Base-by-base conservation (phyloP, 2,113 vertebrate genomes). In the Halichoeres trimaculatus region DNA sequence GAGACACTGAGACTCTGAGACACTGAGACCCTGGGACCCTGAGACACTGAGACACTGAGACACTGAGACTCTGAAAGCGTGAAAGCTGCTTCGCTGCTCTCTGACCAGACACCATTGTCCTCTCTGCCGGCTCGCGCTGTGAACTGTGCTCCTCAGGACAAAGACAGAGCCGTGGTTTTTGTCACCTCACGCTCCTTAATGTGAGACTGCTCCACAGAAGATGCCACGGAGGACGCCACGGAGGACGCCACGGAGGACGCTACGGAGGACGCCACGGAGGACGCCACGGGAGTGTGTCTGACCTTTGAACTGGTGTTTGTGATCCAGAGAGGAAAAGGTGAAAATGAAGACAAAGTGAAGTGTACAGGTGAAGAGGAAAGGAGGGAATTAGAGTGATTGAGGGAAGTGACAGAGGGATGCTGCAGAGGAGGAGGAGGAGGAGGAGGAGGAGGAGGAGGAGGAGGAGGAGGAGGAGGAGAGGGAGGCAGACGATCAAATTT, bases 401-500 rank as follows among this genome's bases (percentile, higher is more conserved):
- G 60, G 68, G 81, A 83, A 57, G 56, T 73, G 80, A 69, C 41
- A 47, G 78, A 19, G 38, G 47, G 79, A 70, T 13, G 55, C 55
- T 26, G 58, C 59, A 34, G 74, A 75, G 22, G 70, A 84, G 58
- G 13, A 63, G 78, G 69, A 36, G 48, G 14, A 22, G 13, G 76
- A 60, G 8, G 23, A 70, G 19, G 36, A 73, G 77, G 20, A 22
- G 55, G 70, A 74, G 71, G 71, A 75, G 22, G 70, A 84, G 58
- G 13, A 63, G 78, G 69, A 36, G 48, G 14, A 22, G 13, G 76
- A 60, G 8, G 23, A 70, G 19, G 36, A 73, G 77, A 23, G 23
- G 55, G 70, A 74, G 71, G 71, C 50, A 72, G 76, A 26, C 63
- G 60, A 91, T 90, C 83, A 86, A 76, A 89, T 90, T 89, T 91